Evolutionary conservation across 1,140 invertebrate genomes (phyloP).

Genomic region (Drosophila orosa): DNA sequence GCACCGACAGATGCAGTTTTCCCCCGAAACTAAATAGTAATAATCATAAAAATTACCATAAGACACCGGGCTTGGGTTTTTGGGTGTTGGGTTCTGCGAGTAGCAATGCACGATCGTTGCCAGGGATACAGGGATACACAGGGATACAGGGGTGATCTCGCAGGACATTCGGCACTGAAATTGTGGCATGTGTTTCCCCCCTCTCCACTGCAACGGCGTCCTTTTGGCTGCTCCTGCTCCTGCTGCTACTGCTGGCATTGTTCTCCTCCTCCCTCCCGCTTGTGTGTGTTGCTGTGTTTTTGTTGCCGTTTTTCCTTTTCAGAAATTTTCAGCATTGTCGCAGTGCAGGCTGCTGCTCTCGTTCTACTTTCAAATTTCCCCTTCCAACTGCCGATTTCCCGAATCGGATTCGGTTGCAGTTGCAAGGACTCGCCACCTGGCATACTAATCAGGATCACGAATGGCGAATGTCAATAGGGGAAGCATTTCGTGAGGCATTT

Average conservation of each 20-base stretch:
- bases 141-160: constrained; percentile 4
- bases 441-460: constrained; percentile 55
- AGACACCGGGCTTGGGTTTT: constrained; percentile 44
- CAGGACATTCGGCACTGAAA: constrained; percentile 53
- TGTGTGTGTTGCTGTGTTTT: constrained; percentile 13
- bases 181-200: constrained; percentile 72
- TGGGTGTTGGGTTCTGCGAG: background rate
- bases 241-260: constrained; percentile 4
- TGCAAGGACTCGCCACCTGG: constrained; percentile 58
- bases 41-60: constrained; percentile 78
- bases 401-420: constrained; percentile 37
- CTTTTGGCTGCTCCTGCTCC: constrained; percentile 5
- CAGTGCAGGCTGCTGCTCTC: constrained; percentile 31
- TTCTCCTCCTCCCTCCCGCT: constrained; percentile 11
- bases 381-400: background rate
- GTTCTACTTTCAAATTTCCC: constrained; percentile 1
- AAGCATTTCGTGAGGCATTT: background rate
- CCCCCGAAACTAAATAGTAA: constrained; percentile 60
- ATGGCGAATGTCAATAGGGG: background rate
- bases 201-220: constrained; percentile 1
- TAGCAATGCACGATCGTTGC: too few species aligned
- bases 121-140: too few species aligned
- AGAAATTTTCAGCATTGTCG: constrained; percentile 40
- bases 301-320: constrained; percentile 38
- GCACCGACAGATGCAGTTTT: constrained; percentile 72